These are phyloP conservation scores for Oryzias curvinotus DNA, from an alignment of 2,113 vertebrate species.

Conservation along the genomic window DNA sequence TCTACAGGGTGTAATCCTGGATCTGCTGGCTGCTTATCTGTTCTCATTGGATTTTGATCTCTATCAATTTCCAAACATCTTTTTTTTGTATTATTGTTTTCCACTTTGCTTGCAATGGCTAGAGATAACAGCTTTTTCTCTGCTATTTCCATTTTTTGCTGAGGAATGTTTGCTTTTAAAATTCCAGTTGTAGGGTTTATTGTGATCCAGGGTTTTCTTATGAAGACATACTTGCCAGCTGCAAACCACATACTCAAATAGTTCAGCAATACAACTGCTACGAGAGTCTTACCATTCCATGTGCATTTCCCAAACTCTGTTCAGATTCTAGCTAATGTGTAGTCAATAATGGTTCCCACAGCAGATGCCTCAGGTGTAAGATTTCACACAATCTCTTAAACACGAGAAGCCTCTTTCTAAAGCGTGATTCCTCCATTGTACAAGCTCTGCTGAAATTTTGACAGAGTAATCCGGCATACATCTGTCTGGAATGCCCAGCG, in stretches of 20 bases:
- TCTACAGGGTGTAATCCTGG: constrained; percentile 11
- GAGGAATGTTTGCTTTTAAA: constrained; percentile 34
- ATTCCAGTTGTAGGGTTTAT: constrained; percentile 10
- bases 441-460: constrained; percentile 20
- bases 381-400: constrained; percentile 46
- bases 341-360: constrained; percentile 22
- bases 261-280: neutral
- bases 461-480: constrained; percentile 30
- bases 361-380: constrained; percentile 35
- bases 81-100: constrained; percentile 30
- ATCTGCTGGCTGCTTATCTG: constrained; percentile 33
- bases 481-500: constrained; percentile 14
- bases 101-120: constrained; percentile 35
- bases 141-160: constrained; percentile 23
- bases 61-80: constrained; percentile 36
- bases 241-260: neutral
- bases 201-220: constrained; percentile 6
- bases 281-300: neutral
- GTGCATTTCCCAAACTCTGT: neutral
- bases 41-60: constrained; percentile 21
- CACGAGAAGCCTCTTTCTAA: constrained; percentile 29
- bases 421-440: constrained; percentile 28
- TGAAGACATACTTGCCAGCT: neutral
- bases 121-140: constrained; percentile 45
- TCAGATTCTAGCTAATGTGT: constrained; percentile 1